Conservation (phyloP, 2,888 invertebrate genomes). For the Harpalus rubripes region DNA sequence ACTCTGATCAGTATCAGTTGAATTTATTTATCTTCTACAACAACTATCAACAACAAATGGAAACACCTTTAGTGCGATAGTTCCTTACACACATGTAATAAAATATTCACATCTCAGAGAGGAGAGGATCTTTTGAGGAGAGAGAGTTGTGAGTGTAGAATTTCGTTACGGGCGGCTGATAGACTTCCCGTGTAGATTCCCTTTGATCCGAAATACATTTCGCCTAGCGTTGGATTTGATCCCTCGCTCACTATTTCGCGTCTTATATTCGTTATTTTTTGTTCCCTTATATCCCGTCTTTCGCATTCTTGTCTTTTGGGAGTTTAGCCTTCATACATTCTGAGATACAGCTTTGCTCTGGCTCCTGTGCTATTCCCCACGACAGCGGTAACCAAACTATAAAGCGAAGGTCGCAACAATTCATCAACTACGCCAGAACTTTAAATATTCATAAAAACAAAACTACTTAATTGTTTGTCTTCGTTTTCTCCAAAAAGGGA, state of each 20-base stretch:
- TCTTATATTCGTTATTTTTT: conserved; percentile 75
- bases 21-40: background rate
- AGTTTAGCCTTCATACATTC: conserved; percentile 76
- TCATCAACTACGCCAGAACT: no score
- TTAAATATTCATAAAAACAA: no score
- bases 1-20: no score
- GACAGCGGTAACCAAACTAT: no score
- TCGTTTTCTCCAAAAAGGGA: no score
- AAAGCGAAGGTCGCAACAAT: no score
- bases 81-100: conserved; percentile 54
- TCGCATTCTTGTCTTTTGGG: conserved; percentile 77
- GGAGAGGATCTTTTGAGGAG: conserved; percentile 6
- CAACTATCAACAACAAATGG: background rate
- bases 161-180: conserved; percentile 61
- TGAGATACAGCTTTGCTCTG: conserved; percentile 53
- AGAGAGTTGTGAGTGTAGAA: conserved; percentile 35
- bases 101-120: conserved; percentile 50
- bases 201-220: conserved; percentile 76
- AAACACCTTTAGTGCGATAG: conserved; percentile 30
- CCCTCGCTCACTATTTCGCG: conserved; percentile 73
- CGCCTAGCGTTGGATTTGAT: conserved; percentile 72
- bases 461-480: no score
- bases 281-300: conserved; percentile 71
- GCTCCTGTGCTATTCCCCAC: background rate
- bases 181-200: conserved; percentile 71